Percentiles rank a stretch among this genome's conserved stretches.
phyloP scores from a whole-genome alignment of 2,888 invertebrate species.

The Lasioglossum marginatum region DNA sequence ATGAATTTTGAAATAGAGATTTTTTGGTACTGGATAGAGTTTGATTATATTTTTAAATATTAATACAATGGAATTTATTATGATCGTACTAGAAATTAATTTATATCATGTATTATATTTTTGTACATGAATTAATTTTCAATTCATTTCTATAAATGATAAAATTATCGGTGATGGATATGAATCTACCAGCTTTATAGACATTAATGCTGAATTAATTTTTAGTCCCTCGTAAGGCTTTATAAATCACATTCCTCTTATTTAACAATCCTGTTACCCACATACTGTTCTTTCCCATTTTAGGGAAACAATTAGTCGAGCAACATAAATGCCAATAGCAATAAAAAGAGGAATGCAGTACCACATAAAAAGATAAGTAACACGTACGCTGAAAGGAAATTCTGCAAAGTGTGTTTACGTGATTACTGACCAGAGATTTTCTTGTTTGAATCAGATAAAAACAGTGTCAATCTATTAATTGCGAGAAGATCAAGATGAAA shows the following conservation, averaged over 20 bases:
- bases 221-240: neutral
- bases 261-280: neutral
- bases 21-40: too few relatives aligned
- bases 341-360: constrained; percentile 2
- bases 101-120: too few relatives aligned
- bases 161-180: neutral
- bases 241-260: neutral
- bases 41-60: too few relatives aligned
- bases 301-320: neutral
- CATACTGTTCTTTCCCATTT: neutral
- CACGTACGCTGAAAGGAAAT: neutral
- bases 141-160: too few relatives aligned
- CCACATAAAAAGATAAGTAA: neutral
- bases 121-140: too few relatives aligned
- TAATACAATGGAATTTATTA: too few relatives aligned
- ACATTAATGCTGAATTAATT: neutral
- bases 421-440: neutral
- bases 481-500: neutral
- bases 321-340: neutral
- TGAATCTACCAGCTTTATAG: neutral
- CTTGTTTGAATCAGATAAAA: neutral
- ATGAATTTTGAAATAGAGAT: too few relatives aligned
- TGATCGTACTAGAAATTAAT: too few relatives aligned
- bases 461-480: neutral
- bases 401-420: neutral